A percentile compares a stretch with the other conserved stretches of the same genome.
phyloP scores from a whole-genome alignment of 2,888 invertebrate species.

The Bruchidius siliquastri region DNA sequence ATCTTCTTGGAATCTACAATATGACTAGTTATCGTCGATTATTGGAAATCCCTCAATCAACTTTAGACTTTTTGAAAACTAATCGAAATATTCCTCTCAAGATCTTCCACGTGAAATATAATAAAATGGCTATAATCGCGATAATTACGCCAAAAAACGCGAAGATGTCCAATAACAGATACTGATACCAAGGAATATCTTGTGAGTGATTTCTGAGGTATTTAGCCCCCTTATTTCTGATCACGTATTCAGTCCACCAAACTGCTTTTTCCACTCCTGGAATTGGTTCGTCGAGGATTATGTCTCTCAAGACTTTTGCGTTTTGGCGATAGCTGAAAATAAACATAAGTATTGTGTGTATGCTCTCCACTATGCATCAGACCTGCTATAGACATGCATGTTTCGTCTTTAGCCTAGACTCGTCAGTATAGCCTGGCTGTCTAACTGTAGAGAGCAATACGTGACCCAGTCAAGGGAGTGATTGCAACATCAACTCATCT shows the following conservation, averaged over 20 bases:
- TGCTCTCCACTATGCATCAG: too few relatives aligned
- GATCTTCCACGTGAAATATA: not conserved
- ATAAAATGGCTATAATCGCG: not conserved
- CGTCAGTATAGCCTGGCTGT: too few relatives aligned
- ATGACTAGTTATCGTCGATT: too few relatives aligned
- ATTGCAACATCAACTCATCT: too few relatives aligned
- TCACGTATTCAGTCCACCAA: slow-evolving; percentile 37
- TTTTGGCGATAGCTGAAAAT: slow-evolving; percentile 27
- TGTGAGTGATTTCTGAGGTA: slow-evolving; percentile 26
- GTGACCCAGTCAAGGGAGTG: too few relatives aligned
- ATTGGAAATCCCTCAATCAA: not conserved
- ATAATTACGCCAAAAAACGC: slow-evolving; percentile 3
- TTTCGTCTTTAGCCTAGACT: too few relatives aligned
- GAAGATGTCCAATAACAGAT: slow-evolving; percentile 29
- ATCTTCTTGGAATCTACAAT: too few relatives aligned
- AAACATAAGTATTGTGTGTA: not conserved
- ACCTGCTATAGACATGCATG: too few relatives aligned
- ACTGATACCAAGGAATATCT: slow-evolving; percentile 29
- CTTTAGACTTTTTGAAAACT: not conserved
- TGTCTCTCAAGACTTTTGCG: slow-evolving; percentile 18
- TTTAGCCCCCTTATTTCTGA: slow-evolving; percentile 30
- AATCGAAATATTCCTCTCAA: not conserved
- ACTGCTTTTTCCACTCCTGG: slow-evolving; percentile 31
- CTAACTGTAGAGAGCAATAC: too few relatives aligned
- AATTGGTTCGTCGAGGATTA: slow-evolving; percentile 31